These are phyloP conservation scores for Psittacula echo DNA, from an alignment of 2,797 vertebrate genomes.

Conservation along the genomic window DNA sequence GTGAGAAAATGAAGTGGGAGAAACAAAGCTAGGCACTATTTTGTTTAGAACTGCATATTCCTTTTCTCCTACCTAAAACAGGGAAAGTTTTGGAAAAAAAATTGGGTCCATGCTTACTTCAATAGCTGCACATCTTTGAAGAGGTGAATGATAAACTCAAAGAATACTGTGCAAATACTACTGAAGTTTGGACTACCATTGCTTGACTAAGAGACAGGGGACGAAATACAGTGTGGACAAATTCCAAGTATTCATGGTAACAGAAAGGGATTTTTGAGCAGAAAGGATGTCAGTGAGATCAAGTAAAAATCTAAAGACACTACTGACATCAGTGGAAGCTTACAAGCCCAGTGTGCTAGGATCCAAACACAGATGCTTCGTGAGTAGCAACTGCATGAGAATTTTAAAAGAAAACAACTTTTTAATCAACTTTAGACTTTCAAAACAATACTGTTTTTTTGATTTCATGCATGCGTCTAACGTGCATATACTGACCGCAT, in stretches of 20 bases:
- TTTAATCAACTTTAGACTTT: background rate
- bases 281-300: conserved; percentile 17
- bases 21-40: background rate
- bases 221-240: background rate
- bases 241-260: background rate
- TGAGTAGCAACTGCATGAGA: background rate
- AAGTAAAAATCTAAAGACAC: background rate
- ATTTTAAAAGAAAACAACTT: background rate
- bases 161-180: background rate
- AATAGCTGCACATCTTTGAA: background rate
- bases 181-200: background rate
- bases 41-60: background rate
- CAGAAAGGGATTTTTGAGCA: background rate
- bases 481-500: background rate
- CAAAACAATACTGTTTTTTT: background rate
- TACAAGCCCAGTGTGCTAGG: background rate
- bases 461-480: background rate
- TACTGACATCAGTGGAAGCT: background rate
- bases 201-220: background rate
- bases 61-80: background rate
- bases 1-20: background rate
- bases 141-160: background rate
- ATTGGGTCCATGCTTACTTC: background rate
- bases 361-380: conserved; percentile 1
- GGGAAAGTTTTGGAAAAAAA: background rate